These are phyloP conservation scores for Drosophila carrolli DNA, from an alignment of 1,140 invertebrate species.

Conservation along the genomic window DNA sequence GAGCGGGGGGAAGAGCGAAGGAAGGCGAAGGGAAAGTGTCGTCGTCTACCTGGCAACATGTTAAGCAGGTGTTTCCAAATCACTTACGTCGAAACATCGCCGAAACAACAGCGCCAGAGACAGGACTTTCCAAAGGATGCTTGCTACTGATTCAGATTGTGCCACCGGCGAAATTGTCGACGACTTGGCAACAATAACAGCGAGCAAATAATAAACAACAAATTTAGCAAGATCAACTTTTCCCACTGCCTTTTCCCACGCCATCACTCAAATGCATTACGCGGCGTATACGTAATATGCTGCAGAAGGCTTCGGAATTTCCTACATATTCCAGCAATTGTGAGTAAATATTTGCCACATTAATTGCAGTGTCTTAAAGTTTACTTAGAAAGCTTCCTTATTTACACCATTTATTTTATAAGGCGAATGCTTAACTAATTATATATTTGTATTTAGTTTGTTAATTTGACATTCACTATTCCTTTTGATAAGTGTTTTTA, in stretches of 20 bases:
- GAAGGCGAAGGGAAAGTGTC: constrained; percentile 2
- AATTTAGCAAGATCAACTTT: constrained; percentile 60
- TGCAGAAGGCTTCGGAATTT: background rate
- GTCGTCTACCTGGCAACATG: constrained; percentile 68
- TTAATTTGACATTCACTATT: too few relatives aligned
- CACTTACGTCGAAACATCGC: constrained; percentile 72
- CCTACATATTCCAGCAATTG: background rate
- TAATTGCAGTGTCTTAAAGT: constrained; percentile 5
- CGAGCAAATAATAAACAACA: constrained; percentile 60
- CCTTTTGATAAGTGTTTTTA: too few relatives aligned
- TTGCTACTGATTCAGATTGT: constrained; percentile 21
- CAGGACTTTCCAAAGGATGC: constrained; percentile 38
- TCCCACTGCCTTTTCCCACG: background rate
- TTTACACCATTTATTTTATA: background rate
- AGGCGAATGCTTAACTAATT: too few relatives aligned
- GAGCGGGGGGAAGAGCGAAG: constrained; percentile 1
- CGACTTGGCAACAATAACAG: constrained; percentile 55
- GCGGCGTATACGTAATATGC: constrained; percentile 57
- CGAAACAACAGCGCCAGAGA: constrained; percentile 39
- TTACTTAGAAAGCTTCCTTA: background rate
- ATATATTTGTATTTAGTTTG: too few relatives aligned
- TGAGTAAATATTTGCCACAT: constrained; percentile 3
- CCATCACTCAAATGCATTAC: constrained; percentile 26
- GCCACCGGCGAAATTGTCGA: constrained; percentile 42
- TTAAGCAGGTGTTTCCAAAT: constrained; percentile 81